Evolutionary conservation across 2,797 vertebrate species (phyloP).

Genomic region (Rhinogobio ventralis): DNA sequence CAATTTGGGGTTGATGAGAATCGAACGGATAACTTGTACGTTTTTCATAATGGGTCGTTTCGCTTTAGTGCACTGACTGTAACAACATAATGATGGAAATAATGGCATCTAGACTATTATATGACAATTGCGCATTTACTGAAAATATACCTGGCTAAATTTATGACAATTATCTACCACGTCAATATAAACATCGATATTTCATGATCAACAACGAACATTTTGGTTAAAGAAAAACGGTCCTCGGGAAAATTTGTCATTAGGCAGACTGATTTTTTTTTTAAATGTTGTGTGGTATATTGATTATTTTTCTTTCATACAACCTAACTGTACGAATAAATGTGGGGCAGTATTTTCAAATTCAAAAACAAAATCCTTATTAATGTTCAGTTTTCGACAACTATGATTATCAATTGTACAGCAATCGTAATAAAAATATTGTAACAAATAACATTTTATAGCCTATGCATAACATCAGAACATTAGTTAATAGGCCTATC

Average conservation of each 20-base stretch:
- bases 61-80: constrained; percentile 71
- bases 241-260: constrained; percentile 25
- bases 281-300: constrained; percentile 3
- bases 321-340: constrained; percentile 4
- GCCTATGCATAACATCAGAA: background rate
- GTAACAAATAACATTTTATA: background rate
- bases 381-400: background rate
- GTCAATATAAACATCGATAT: constrained; percentile 56
- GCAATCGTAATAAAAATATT: background rate
- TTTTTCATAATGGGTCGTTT: constrained; percentile 52
- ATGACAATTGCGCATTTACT: constrained; percentile 71
- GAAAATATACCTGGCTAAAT: constrained; percentile 51
- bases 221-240: constrained; percentile 44
- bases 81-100: constrained; percentile 82
- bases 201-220: constrained; percentile 47
- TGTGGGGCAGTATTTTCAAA: background rate
- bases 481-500: background rate
- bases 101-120: constrained; percentile 80
- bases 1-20: constrained; percentile 51
- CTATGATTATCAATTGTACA: background rate
- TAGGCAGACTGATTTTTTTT: constrained; percentile 5
- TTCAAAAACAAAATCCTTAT: background rate
- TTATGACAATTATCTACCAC: constrained; percentile 46
- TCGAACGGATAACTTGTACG: constrained; percentile 53
- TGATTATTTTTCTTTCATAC: constrained; percentile 20